Base-by-base conservation (phyloP, 2,113 vertebrate species). In the Podilymbus podiceps region DNA sequence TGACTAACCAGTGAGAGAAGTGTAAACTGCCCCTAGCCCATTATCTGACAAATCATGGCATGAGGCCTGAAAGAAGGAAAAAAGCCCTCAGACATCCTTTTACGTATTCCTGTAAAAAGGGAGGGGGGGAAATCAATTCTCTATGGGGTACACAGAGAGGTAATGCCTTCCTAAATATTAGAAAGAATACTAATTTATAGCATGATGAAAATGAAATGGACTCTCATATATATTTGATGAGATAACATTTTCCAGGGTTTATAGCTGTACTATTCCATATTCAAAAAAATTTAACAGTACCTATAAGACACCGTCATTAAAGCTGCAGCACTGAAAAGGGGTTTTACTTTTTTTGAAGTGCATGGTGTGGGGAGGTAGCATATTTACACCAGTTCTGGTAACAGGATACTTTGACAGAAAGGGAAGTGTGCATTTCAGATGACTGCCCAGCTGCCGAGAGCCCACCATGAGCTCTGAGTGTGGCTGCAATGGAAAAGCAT, bases 401-500 rank as follows among this genome's bases (percentile, higher is more conserved):
- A 18, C 25, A 63, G 53, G 47, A 23, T 2, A 24, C 47, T 66
- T 8, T 21, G 72, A 50, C 58, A 91, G 91, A 44, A 78, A 60
- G 90, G 63, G 78, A 88, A 91, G 67, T 0, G 11, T 73, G 69
- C 17, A 6, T 27, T 38, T 19, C 44, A 56, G 64, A 33, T 0
- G 15, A 53, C 42, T 56, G 77, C n/a, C 55, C 0, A 1, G 44
- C 28, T 40, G 62, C 69, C 0, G 1, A 77, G 59, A 47, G n/a
- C 56, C 23, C 71, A 59, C 44, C 81, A 23, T 1, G 12, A 35
- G 52, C 64, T 22, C 49, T 14, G 64, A 46, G 46, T 47, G 33
- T 0, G 0, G 38, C 69, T 46, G 56, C 60, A 35, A 15, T 6
- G 11, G 38, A n/a, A 14, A 40, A 46, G n/a, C n/a, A 14, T 0